These are phyloP conservation scores for Drosophila greeni DNA, from an alignment of 2,888 invertebrate genomes.

Conservation along the genomic window DNA sequence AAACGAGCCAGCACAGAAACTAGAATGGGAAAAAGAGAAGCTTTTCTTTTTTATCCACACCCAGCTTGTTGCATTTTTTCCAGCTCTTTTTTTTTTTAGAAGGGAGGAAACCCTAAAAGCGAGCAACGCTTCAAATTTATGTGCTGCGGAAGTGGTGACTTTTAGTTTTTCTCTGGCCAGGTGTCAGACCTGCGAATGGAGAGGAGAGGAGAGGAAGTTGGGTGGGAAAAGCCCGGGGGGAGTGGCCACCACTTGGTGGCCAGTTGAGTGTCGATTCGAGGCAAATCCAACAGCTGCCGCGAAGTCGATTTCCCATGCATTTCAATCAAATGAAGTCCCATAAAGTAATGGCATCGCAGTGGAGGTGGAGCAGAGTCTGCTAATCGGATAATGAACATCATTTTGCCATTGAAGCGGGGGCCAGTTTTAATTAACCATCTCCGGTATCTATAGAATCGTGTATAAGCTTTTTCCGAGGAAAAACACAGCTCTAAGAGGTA, in stretches of 20 bases:
- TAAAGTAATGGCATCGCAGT: constrained; percentile 52
- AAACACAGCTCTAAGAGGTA: constrained; percentile 27
- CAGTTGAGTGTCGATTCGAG: constrained; percentile 42
- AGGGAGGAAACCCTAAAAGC: constrained; percentile 54
- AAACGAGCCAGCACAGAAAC: constrained; percentile 15
- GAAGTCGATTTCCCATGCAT: constrained; percentile 43
- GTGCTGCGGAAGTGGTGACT: constrained; percentile 64
- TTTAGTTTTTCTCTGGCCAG: constrained; percentile 56
- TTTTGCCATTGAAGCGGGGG: constrained; percentile 9
- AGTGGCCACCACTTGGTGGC: constrained; percentile 18
- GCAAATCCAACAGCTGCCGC: constrained; percentile 22
- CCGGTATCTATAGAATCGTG: not conserved
- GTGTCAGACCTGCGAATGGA: constrained; percentile 50
- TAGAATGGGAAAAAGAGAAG: constrained; percentile 4
- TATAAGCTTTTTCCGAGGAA: not conserved
- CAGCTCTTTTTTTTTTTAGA: constrained; percentile 21
- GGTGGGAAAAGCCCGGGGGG: constrained; percentile 5
- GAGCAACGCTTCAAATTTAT: constrained; percentile 61
- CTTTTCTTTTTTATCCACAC: constrained; percentile 12
- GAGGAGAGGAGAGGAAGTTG: not conserved
- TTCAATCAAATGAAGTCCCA: constrained; percentile 71
- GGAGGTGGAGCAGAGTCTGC: constrained; percentile 29
- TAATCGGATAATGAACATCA: constrained; percentile 39
- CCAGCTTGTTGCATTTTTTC: constrained; percentile 12
- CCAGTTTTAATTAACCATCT: constrained; percentile 33